phyloP scores from a whole-genome alignment of 1,140 invertebrate genomes.

The Drosophila cardini region DNA sequence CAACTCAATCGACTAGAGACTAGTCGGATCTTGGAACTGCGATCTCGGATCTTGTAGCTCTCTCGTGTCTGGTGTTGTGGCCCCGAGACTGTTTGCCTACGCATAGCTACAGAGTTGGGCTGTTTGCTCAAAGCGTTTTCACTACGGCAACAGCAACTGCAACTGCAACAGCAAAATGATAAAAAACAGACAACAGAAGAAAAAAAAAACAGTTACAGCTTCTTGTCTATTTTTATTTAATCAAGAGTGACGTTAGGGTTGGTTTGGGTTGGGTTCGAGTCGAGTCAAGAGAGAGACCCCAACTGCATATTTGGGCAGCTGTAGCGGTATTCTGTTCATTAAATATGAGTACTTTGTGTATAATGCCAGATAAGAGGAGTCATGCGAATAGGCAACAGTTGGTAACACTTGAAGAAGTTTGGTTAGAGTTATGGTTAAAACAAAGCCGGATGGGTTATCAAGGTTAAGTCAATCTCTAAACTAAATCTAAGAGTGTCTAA shows the following conservation, averaged over 20 bases:
- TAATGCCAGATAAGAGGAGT: conserved; percentile 30
- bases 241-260: conserved; percentile 59
- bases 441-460: conserved; percentile 30
- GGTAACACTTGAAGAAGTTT: neutral
- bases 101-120: conserved; percentile 33
- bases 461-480: conserved; percentile 34
- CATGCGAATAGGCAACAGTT: conserved; percentile 30
- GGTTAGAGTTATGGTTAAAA: neutral
- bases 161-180: conserved; percentile 26
- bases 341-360: conserved; percentile 6
- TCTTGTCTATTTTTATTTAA: conserved; percentile 74
- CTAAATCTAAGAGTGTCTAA: neutral
- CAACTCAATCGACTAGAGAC: conserved; percentile 58
- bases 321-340: conserved; percentile 23
- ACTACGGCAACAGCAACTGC: conserved; percentile 51
- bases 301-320: conserved; percentile 44
- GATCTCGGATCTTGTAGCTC: conserved; percentile 6
- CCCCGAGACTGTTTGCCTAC: conserved; percentile 44
- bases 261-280: conserved; percentile 34
- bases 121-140: conserved; percentile 68
- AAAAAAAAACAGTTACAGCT: conserved; percentile 65
- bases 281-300: neutral
- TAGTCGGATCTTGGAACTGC: conserved; percentile 9
- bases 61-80: conserved; percentile 17
- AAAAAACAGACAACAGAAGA: conserved; percentile 28